Evolutionary conservation across 2,113 vertebrate species (phyloP), one percentile per base, ranked within the genome.

Genomic region (Machaerirhynchus nigripectus): DNA sequence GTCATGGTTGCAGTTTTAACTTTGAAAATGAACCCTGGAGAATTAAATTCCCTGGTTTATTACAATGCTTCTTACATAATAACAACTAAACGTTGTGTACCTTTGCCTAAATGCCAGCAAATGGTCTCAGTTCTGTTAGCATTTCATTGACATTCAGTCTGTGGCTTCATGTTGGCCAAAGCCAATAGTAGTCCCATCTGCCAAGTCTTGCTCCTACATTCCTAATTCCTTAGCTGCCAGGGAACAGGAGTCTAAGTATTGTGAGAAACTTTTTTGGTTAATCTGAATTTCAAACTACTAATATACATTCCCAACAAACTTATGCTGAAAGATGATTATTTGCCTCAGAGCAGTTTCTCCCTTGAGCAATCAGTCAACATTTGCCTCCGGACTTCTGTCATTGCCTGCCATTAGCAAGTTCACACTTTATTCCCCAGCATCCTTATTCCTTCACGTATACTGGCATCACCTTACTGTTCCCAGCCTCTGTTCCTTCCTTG

Each of bases 281-380:
- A 74, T 63, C 28, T 63, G 16, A 42, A 76, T 76, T 76, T 70
- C 50, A 42, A 61, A 13, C 28, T 61, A 22, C 47, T 22, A 28
- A 37, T n/a, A 12, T 16, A 40, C n/a, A 24, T 18, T 5, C 39
- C 23, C 27, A 64, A 59, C 18, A 49, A 60, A 67, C 20, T 9
- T 13, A 18, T 0, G 5, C 59, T 7, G 31, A 49, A 50, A 16
- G 37, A 20, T 2, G 5, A 21, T 11, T 21, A 24, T 55, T 50
- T 63, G 42, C 57, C 23, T 23, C 40, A 11, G 22, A 1, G 15
- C 37, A 22, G 22, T 15, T 42, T 44, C 23, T 44, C 18, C 7
- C 49, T 5, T 1, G 21, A 46, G n/a, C 1, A 1, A 20, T 11
- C 6, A 3, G 46, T 5, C 4, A 19, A 8, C 14, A 2, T 4